These are phyloP conservation scores for Drosophila subsilvestris DNA, from an alignment of 2,888 invertebrate genomes.

Conservation along the genomic window DNA sequence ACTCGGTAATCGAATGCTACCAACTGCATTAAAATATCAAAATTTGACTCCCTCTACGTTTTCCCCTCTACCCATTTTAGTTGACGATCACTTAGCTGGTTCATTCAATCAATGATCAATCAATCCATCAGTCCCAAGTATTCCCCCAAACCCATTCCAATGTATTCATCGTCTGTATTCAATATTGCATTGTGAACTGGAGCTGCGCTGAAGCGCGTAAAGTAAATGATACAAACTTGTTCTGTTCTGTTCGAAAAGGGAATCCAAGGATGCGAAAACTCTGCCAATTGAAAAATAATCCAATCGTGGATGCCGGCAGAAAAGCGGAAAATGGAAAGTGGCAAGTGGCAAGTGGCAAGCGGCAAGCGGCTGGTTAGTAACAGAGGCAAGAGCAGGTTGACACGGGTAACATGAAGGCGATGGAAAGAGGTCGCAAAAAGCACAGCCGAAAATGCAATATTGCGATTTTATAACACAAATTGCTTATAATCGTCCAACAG, in stretches of 20 bases:
- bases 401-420: background rate
- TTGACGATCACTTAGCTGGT: background rate
- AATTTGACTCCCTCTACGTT: no score
- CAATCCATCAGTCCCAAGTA: no score
- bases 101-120: background rate
- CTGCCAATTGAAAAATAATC: conserved; percentile 72
- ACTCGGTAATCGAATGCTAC: no score
- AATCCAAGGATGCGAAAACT: conserved; percentile 65
- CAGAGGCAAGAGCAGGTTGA: no score
- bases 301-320: conserved; percentile 60
- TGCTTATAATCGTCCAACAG: conserved; percentile 71
- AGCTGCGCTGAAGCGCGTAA: background rate
- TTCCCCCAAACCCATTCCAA: background rate
- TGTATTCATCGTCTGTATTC: background rate
- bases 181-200: background rate
- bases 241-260: conserved; percentile 22
- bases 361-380: background rate
- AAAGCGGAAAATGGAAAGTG: conserved; percentile 51
- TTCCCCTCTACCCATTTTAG: no score
- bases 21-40: no score
- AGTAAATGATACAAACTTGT: conserved; percentile 28
- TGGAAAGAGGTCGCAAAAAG: conserved; percentile 10
- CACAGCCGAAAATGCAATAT: conserved; percentile 70
- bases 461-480: conserved; percentile 76
- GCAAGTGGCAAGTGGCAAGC: background rate